phyloP scores from a whole-genome alignment of 1,140 invertebrate species.

The Neotoxoptera formosana region DNA sequence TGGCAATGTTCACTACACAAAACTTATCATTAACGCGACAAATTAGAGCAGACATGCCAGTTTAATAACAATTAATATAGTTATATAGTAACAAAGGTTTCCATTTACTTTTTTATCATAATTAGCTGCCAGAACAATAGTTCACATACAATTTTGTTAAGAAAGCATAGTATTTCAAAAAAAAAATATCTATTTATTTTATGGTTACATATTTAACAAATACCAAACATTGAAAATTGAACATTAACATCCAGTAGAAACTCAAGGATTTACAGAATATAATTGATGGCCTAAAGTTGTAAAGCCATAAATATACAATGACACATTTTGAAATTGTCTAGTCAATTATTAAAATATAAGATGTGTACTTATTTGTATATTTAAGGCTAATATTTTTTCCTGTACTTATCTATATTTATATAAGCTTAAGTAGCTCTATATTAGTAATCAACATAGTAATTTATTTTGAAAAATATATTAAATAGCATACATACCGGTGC shows the following conservation, averaged over 20 bases:
- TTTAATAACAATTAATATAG: neutral
- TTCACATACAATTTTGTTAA: neutral
- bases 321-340: neutral
- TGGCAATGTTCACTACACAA: neutral
- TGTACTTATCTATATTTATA: neutral
- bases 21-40: neutral
- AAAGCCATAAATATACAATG: neutral
- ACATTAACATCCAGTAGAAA: neutral
- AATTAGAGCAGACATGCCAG: neutral
- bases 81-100: neutral
- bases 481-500: constrained; percentile 43
- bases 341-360: neutral
- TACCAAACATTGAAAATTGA: neutral
- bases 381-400: neutral
- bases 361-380: neutral
- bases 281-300: neutral
- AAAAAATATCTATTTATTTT: neutral
- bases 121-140: neutral
- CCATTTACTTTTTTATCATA: neutral
- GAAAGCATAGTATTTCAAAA: neutral
- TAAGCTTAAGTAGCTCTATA: neutral
- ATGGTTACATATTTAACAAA: neutral
- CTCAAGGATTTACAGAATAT: neutral
- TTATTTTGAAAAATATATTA: neutral
- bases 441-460: neutral